Percentiles rank a stretch among this genome's conserved stretches.
phyloP scores from a whole-genome alignment of 2,888 invertebrate species.

The Agonopterix arenella region DNA sequence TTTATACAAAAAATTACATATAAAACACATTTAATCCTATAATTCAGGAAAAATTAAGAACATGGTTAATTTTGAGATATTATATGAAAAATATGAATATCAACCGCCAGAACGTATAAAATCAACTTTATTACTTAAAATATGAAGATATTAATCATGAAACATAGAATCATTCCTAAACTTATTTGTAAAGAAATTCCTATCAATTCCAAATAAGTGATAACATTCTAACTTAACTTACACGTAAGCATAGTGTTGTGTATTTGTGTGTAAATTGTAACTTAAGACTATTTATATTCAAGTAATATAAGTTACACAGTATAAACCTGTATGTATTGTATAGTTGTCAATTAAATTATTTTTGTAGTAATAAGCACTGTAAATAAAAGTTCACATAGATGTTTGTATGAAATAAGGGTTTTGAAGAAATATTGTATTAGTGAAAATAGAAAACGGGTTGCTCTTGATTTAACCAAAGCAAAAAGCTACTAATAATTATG shows the following conservation, averaged over 20 bases:
- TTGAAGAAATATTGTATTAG: slow-evolving; percentile 43
- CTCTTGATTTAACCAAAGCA: slow-evolving; percentile 19
- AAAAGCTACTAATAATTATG: too few relatives aligned
- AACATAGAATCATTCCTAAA: neutral
- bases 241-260: slow-evolving; percentile 5
- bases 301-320: slow-evolving; percentile 27
- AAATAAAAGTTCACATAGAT: slow-evolving; percentile 62
- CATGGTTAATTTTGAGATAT: too few relatives aligned
- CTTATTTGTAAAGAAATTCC: slow-evolving; percentile 1
- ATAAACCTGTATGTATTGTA: slow-evolving; percentile 62
- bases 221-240: slow-evolving; percentile 9
- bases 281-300: slow-evolving; percentile 57
- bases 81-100: too few relatives aligned
- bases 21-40: too few relatives aligned
- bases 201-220: slow-evolving; percentile 29
- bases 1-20: too few relatives aligned
- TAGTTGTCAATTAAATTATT: slow-evolving; percentile 73
- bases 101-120: too few relatives aligned
- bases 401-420: slow-evolving; percentile 55
- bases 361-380: slow-evolving; percentile 72
- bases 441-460: slow-evolving; percentile 36
- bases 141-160: too few relatives aligned
- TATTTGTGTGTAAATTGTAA: slow-evolving; percentile 41
- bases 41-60: too few relatives aligned
- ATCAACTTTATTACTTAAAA: too few relatives aligned